Conservation (phyloP, 2,113 vertebrate species). For the Antechinus flavipes region DNA sequence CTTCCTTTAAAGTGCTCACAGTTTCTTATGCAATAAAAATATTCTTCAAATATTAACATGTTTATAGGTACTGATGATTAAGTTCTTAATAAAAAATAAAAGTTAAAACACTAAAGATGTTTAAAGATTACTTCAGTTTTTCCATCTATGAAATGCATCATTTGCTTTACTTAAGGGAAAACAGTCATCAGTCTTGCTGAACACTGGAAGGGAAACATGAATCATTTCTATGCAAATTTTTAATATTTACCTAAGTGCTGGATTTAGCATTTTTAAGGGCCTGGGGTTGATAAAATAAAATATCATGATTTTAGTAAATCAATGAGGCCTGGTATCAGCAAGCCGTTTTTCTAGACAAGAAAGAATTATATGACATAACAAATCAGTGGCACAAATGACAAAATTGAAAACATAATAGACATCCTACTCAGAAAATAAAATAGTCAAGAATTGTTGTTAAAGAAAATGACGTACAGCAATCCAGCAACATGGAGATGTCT, state of each 20-base stretch:
- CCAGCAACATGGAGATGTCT: conserved; percentile 17
- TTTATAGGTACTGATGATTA: background rate
- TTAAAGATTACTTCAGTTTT: conserved; percentile 48
- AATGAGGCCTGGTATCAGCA: conserved; percentile 26
- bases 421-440: conserved; percentile 58
- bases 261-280: conserved; percentile 59
- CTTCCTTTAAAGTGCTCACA: background rate
- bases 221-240: conserved; percentile 66
- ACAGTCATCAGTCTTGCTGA: conserved; percentile 62
- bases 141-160: conserved; percentile 58
- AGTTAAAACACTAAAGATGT: background rate
- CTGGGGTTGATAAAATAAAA: conserved; percentile 55
- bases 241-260: conserved; percentile 42
- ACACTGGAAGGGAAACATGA: conserved; percentile 51
- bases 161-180: conserved; percentile 62
- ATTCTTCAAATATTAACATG: background rate
- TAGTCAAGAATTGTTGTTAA: conserved; percentile 43
- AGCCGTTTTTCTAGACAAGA: conserved; percentile 33
- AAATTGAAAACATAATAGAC: conserved; percentile 65
- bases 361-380: conserved; percentile 59
- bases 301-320: conserved; percentile 53
- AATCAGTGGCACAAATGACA: conserved; percentile 63
- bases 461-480: conserved; percentile 47
- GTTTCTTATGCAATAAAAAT: background rate
- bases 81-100: background rate